Evolutionary conservation across 2,113 vertebrate species (phyloP), one percentile per base, ranked within the genome.

Genomic region (Caretta caretta): DNA sequence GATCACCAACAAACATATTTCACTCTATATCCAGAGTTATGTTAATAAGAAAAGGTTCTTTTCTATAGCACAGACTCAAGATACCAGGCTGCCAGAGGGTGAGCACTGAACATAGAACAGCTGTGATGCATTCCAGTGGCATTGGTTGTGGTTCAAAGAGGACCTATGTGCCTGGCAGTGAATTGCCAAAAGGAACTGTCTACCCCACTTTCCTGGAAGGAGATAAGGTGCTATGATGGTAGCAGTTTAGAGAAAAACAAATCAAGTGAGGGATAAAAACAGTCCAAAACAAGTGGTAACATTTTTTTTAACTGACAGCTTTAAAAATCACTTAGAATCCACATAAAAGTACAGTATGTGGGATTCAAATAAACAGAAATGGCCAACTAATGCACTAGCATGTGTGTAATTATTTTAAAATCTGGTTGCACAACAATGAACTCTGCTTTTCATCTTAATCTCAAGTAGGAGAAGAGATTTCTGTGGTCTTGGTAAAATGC

Each of bases 381-480:
- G 90, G 80, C 90, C 90, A 90, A 79, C 95, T 96, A 96, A 96
- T 91, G 93, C 92, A 97, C 90, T 84, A 94, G 89, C 50, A 46
- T 96, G 97, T 93, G 96, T 95, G 96, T 97, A 97, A 98, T 97
- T 94, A 96, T 95, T 98, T 97, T 90, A 96, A 98, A 98, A 96
- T 94, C 91, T 97, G 86, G 97, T 97, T 98, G 97, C 96, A 98
- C 97, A 97, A 96, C 94, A 95, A 95, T 84, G n/a, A 96, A 96
- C 92, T 83, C 95, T 84, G 91, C 93, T 97, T 94, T 96, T 98
- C 97, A 97, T 97, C 96, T 97, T 95, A 89, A 93, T 97, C 87
- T 97, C 80, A 4, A 75, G 35, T 83, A 96, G 93, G 62, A 89
- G 85, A 96, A 97, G 95, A 96, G 87, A 96, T 80, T 90, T 90